A percentile compares a stretch with the other conserved stretches of the same genome.
phyloP scores from a whole-genome alignment of 2,888 invertebrate species.

The Allophyes oxyacanthae region DNA sequence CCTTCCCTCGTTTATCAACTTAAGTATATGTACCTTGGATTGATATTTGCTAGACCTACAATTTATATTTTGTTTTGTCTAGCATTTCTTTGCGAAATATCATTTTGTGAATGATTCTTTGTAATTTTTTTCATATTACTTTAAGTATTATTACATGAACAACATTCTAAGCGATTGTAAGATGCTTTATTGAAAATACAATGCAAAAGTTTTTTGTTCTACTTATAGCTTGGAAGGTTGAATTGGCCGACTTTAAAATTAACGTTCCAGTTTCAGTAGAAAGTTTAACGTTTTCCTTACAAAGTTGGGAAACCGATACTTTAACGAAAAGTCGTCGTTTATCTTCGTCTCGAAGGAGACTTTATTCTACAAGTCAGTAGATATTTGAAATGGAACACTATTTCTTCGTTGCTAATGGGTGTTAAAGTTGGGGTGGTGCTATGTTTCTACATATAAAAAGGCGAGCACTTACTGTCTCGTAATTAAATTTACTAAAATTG shows the following conservation, averaged over 20 bases:
- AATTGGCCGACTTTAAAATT: conserved; percentile 27
- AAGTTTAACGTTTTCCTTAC: conserved; percentile 33
- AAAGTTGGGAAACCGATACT: conserved; percentile 33
- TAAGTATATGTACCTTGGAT: neutral
- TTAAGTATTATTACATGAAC: too few relatives aligned
- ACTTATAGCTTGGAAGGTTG: conserved; percentile 1
- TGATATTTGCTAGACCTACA: conserved; percentile 8
- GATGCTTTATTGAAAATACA: neutral
- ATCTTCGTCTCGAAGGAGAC: conserved; percentile 20
- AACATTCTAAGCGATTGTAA: neutral
- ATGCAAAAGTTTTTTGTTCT: conserved; percentile 10
- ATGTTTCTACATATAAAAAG: too few relatives aligned
- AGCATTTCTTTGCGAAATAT: conserved; percentile 9
- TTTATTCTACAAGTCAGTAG: neutral
- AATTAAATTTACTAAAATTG: too few relatives aligned
- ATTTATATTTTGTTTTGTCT: conserved; percentile 1
- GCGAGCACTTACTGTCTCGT: too few relatives aligned
- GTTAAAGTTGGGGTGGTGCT: neutral
- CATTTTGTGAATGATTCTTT: neutral
- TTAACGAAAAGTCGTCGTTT: conserved; percentile 26
- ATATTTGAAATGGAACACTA: conserved; percentile 1
- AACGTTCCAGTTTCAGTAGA: conserved; percentile 22
- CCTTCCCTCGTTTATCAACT: conserved; percentile 64
- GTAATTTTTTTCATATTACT: too few relatives aligned
- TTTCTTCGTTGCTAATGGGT: too few relatives aligned